These are phyloP conservation scores for Podabrus alpinus DNA, from an alignment of 2,888 invertebrate species.

Conservation along the genomic window DNA sequence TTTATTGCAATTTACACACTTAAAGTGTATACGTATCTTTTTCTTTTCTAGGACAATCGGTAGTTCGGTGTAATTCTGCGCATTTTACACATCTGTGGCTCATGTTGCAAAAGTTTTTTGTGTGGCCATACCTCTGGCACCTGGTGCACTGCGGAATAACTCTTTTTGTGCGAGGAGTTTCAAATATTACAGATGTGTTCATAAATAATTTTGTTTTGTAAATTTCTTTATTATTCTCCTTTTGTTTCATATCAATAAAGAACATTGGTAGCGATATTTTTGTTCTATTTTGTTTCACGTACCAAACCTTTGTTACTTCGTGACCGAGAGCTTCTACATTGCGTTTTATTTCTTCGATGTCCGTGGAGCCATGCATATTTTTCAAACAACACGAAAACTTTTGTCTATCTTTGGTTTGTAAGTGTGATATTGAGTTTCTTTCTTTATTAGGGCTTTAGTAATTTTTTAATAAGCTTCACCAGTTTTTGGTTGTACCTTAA, in stretches of 20 bases:
- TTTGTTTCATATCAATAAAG: neutral
- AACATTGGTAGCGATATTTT: neutral
- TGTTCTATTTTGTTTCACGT: constrained; percentile 10
- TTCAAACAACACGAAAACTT: too few relatives aligned
- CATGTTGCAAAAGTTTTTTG: constrained; percentile 24
- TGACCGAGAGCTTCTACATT: neutral
- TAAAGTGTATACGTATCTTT: too few relatives aligned
- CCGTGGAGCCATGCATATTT: too few relatives aligned
- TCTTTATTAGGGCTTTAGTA: too few relatives aligned
- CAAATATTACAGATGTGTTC: constrained; percentile 6
- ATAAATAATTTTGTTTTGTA: constrained; percentile 2
- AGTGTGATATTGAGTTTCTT: too few relatives aligned
- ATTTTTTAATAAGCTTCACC: too few relatives aligned
- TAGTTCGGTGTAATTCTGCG: constrained; percentile 13
- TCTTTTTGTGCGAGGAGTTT: constrained; percentile 13
- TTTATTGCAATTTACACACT: too few relatives aligned
- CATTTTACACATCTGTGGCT: constrained; percentile 23
- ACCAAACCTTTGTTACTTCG: neutral
- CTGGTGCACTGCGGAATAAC: constrained; percentile 21
- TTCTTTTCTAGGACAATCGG: constrained; percentile 8
- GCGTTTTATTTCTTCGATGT: neutral
- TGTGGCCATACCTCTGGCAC: constrained; percentile 27
- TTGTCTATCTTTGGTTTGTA: too few relatives aligned
- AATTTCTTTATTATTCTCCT: too few relatives aligned
- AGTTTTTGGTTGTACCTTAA: too few relatives aligned